A percentile compares a stretch with the other conserved stretches of the same genome.
phyloP scores from a whole-genome alignment of 2,113 vertebrate species.

The Monopterus albus region DNA sequence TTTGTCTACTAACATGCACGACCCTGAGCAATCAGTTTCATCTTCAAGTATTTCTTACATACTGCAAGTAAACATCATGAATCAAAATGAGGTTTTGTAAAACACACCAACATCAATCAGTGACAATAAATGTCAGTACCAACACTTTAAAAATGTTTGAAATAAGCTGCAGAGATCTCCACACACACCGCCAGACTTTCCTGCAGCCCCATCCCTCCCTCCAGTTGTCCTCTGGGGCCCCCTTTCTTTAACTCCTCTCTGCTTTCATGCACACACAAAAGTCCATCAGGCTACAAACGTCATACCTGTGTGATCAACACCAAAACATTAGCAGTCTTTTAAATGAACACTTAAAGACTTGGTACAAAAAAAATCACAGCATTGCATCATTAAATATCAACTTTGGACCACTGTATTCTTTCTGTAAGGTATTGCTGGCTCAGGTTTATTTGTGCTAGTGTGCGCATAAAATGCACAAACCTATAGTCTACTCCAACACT shows the following conservation, averaged over 20 bases:
- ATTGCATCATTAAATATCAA: neutral
- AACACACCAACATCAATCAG: neutral
- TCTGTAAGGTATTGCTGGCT: neutral
- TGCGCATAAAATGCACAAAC: neutral
- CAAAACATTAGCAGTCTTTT: too few relatives aligned
- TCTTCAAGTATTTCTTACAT: slow-evolving; percentile 19
- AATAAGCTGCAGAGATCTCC: neutral
- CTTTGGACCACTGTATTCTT: neutral
- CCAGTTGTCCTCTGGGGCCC: neutral
- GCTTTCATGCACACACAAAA: too few relatives aligned
- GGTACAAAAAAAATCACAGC: slow-evolving; percentile 1
- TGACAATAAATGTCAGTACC: neutral
- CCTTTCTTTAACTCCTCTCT: too few relatives aligned
- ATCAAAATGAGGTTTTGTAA: neutral
- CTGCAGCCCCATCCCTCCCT: neutral
- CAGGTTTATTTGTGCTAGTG: neutral
- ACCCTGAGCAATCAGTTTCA: neutral
- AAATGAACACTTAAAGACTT: too few relatives aligned
- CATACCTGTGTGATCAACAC: too few relatives aligned
- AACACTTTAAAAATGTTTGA: neutral
- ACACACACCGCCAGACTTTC: neutral
- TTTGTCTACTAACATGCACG: too few relatives aligned
- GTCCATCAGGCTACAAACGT: too few relatives aligned
- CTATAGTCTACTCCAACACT: neutral
- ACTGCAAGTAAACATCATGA: neutral